Base-by-base conservation (phyloP, 2,888 invertebrate genomes). In the Erebia ligea region DNA sequence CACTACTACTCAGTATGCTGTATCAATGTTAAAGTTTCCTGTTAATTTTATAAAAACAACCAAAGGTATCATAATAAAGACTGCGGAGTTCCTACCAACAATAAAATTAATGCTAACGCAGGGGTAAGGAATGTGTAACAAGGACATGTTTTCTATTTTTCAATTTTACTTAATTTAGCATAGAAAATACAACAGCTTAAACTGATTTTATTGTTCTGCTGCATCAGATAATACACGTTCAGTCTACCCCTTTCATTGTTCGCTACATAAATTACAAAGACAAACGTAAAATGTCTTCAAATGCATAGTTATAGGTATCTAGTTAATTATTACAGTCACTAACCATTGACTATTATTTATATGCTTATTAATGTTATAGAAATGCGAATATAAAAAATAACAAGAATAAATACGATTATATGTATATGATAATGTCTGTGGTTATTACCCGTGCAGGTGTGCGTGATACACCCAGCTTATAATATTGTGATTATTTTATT, bases 391-490 rank as follows among this genome's bases (percentile, higher is more conserved):
- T 68, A 67, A 67, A 69, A 67, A 71, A 45, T 67, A 62, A 62
- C 59, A 48, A 45, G 17, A 61, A 45, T 45, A 19, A 61, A 45
- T 61, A 61, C 61, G 45, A 45, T 45, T 45, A 45, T 13, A 45
- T 45, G 45, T 5, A 6, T 61, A 72, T 63, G 62, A 61, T 67
- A 67, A 72, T 70, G 61, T 67, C 21, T 54, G 25, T 66, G 65
- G 68, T 67, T 66, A 71, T 69, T 67, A 62, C 57, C 65, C 25
- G n/a, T 64, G 74, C 78, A 79, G 74, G 76, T 76, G 77, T 74
- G 68, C 69, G 59, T 70, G 67, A 68, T 70, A 58, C 70, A 73
- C 71, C 70, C 62, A 61, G 58, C 25, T 6, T n/a, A n/a, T n/a
- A n/a, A n/a, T n/a, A 59, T 17, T n/a, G 2, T 71, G 62, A 75